phyloP scores from a whole-genome alignment of 2,797 vertebrate genomes.

The Lutjanus campechanus region DNA sequence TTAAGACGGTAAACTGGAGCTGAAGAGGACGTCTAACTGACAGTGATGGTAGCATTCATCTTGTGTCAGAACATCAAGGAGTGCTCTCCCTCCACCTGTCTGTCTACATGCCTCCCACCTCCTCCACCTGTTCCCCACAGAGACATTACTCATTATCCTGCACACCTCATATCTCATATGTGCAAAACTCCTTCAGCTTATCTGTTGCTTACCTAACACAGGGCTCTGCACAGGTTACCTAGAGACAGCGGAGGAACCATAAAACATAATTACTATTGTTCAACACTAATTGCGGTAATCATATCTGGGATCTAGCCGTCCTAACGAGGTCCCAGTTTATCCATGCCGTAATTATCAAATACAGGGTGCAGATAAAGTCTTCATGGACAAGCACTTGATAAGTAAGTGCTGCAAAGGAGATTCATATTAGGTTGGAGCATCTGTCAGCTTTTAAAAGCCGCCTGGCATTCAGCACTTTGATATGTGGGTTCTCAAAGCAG shows the following conservation, averaged over 20 bases:
- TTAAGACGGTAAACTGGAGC: background rate
- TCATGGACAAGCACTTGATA: background rate
- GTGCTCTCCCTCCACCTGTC: background rate
- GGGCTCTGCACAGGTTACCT: slow-evolving; percentile 16
- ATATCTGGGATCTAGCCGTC: slow-evolving; percentile 12
- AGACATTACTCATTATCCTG: slow-evolving; percentile 19
- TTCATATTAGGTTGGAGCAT: background rate
- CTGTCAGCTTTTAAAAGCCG: background rate
- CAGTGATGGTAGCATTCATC: background rate
- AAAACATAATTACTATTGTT: slow-evolving; percentile 29
- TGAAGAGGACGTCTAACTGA: background rate
- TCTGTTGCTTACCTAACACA: background rate
- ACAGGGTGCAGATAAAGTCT: background rate
- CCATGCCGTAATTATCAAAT: background rate
- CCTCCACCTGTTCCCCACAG: slow-evolving; percentile 3
- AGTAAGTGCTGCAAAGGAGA: background rate
- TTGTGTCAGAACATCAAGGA: slow-evolving; percentile 4
- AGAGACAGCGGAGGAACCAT: slow-evolving; percentile 4
- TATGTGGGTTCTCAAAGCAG: background rate
- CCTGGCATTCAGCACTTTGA: background rate
- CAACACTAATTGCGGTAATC: slow-evolving; percentile 11
- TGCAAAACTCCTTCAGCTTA: slow-evolving; percentile 20
- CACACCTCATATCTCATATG: background rate
- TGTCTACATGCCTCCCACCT: background rate
- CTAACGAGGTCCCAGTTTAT: slow-evolving; percentile 15